Evolutionary conservation across 2,797 vertebrate genomes (phyloP), one percentile per base, ranked within the genome.

Genomic region (Enteromius argenteus): DNA sequence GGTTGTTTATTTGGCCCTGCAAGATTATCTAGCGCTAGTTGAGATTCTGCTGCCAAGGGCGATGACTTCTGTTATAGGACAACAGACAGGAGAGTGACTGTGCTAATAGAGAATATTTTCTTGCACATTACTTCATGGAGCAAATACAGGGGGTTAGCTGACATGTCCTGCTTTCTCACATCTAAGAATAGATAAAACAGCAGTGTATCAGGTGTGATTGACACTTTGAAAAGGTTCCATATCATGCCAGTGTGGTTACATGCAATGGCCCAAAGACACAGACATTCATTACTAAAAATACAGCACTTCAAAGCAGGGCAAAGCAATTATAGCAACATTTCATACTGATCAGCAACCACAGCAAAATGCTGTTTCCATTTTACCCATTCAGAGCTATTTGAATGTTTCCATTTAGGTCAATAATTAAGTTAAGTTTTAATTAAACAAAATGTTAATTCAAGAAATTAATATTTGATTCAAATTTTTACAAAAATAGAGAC

Each of bases 111-210:
- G 69, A 76, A 67, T 69, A 51, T 76, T 67, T 76, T 23, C n/a
- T 53, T 81, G 74, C 30, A 13, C n/a, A 53, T n/a, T 51, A 23
- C 79, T 68, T 56, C 62, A 79, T 86, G 19, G 35, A 23, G 44
- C 30, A 46, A 8, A 15, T 79, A 51, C 5, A 83, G 84, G 87
- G 8, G 84, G 79, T 81, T 77, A 44, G 0, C 78, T 80, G 83
- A 86, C 85, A 80, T 87, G 90, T 44, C 91, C 51, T 90, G 67
- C 60, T 75, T 66, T 86, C 90, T 93, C 89, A 90, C 86, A 73
- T 91, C 92, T 92, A 93, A 93, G 87, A 92, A 93, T 93, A 94
- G 27, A 64, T 64, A 8, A 62, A 62, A 91, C 89, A 92, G 84
- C 67, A 83, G 86, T 86, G 88, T 90, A 91, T 94, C 91, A 90